Evolutionary conservation across 2,888 invertebrate genomes (phyloP), one percentile per base, ranked within the genome.

Genomic region (Nipponacmea schrenckii): DNA sequence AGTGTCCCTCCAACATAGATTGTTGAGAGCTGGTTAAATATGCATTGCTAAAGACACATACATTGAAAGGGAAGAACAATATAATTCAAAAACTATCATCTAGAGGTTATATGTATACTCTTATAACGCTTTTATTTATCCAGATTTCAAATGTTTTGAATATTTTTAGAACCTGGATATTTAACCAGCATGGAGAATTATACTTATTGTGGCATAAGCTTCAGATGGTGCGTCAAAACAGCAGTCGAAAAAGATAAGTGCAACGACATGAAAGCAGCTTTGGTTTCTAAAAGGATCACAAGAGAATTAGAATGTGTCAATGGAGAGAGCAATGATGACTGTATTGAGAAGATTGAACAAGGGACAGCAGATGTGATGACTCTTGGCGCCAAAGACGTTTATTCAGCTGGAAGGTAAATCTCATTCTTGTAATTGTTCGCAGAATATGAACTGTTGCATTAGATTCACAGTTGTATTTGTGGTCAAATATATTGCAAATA

Each of bases 191-290:
- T 76, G 70, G 44, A 63, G 14, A 69, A 73, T 62, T 77, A 77
- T 77, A 96, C 96, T 85, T 94, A 96, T 0, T 76, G 76, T 44
- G 93, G 96, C 14, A 91, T 92, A 64, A 90, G 92, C 26, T 94
- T 96, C 90, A 93, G 93, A 0, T 87, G 97, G 17, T 97, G 97
- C 85, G 94, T 97, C 26, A 95, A 96, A 0, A 96, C 96, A 0
- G 94, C 94, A 70, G 91, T 93, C 0, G 97, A 97, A 88, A 91
- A 94, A 90, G 93, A 93, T 73, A 97, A 97, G 89, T 97, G 97
- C 86, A 90, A 94, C 27, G 75, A 79, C 62, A 81, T 84, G 82
- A 80, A 81, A 68, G 77, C 83, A 74, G 84, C 84, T 1, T 81
- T 84, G 64, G 71, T 77, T 5, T 77, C 83, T 8, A 76, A 74